A percentile compares a stretch with the other conserved stretches of the same genome.
Conservation (phyloP, 1,140 invertebrate species). For the Agraylea sexmaculata region DNA sequence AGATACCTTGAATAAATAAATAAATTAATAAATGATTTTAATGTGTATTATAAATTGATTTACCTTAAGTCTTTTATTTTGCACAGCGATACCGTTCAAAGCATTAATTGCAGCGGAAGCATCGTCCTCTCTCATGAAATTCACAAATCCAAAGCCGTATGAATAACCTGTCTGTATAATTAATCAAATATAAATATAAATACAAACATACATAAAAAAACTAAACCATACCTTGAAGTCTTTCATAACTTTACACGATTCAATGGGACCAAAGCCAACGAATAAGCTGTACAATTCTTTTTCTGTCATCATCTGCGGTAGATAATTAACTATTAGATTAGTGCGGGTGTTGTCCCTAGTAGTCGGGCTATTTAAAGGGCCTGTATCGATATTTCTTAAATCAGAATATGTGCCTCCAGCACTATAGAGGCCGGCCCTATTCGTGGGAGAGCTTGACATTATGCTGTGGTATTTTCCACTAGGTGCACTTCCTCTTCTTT, state of each 20-base stretch:
- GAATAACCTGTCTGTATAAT: conserved; percentile 73
- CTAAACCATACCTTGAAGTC: conserved; percentile 59
- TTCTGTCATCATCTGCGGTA: conserved; percentile 87
- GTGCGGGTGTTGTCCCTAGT: conserved; percentile 39
- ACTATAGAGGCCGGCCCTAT: conserved; percentile 20
- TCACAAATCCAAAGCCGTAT: conserved; percentile 94
- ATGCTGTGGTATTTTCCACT: conserved; percentile 16
- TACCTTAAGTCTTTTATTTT: conserved; percentile 74
- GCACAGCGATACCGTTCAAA: conserved; percentile 78
- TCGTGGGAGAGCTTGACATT: conserved; percentile 6
- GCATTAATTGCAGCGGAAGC: conserved; percentile 74
- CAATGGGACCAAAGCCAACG: conserved; percentile 72
- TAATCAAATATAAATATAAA: not conserved
- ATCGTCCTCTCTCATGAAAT: conserved; percentile 76
- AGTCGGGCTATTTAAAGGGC: too few relatives aligned
- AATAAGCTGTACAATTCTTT: conserved; percentile 84
- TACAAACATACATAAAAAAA: conserved; percentile 2
- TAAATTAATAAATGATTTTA: not conserved
- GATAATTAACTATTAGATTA: conserved; percentile 91
- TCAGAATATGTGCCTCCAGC: conserved; percentile 26
- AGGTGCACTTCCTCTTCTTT: conserved; percentile 17
- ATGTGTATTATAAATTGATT: too few relatives aligned
- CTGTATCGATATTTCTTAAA: conserved; percentile 15
- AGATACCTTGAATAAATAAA: conserved; percentile 55
- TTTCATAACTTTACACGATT: conserved; percentile 84